These are phyloP conservation scores for Plestiodon gilberti DNA, from an alignment of 2,113 vertebrate species.

Conservation along the genomic window DNA sequence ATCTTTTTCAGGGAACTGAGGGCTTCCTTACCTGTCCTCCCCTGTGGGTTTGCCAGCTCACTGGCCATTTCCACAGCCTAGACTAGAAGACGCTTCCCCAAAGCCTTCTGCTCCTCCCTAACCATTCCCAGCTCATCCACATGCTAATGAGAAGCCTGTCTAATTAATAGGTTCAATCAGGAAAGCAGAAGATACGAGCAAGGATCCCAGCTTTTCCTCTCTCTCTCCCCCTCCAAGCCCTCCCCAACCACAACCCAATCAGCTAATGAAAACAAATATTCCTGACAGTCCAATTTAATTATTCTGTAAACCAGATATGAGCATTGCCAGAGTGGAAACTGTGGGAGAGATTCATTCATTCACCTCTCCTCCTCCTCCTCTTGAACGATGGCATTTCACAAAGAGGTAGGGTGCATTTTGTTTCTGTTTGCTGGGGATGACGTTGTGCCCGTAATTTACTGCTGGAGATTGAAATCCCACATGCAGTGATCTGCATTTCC, in stretches of 20 bases:
- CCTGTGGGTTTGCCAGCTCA: neutral
- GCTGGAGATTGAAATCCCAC: neutral
- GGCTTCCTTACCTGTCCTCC: too few relatives aligned
- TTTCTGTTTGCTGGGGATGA: neutral
- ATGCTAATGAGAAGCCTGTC: conserved; percentile 48
- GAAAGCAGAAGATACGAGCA: conserved; percentile 18
- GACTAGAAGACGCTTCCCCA: neutral
- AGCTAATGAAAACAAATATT: conserved; percentile 54
- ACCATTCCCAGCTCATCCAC: conserved; percentile 30
- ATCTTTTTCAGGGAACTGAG: too few relatives aligned
- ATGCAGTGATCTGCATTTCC: too few relatives aligned
- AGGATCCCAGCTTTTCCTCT: neutral
- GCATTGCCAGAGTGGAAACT: conserved; percentile 35
- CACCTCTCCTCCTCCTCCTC: neutral
- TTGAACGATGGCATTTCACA: neutral
- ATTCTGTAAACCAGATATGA: conserved; percentile 44
- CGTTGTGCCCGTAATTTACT: accelerated
- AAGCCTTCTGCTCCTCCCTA: neutral
- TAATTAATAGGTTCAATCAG: conserved; percentile 54
- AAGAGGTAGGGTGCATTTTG: neutral
- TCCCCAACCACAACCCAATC: neutral
- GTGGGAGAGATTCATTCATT: neutral
- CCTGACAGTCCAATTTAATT: conserved; percentile 57
- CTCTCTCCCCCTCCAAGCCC: neutral
- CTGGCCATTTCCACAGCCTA: neutral